Conservation (phyloP, 2,113 vertebrate genomes). For the Otocyon megalotis region DNA sequence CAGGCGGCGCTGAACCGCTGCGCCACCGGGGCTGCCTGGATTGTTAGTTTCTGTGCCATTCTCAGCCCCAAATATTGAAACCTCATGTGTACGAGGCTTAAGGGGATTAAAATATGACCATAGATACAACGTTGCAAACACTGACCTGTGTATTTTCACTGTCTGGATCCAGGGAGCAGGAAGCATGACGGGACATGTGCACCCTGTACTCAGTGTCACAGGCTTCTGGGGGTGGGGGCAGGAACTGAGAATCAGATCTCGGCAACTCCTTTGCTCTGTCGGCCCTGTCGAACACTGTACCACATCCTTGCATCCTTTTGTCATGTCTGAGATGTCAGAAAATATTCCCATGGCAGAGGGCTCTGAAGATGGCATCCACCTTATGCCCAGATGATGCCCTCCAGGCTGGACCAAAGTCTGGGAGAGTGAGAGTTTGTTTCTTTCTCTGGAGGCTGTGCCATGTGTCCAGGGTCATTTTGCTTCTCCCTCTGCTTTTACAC, state of each 20-base stretch:
- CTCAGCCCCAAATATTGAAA: background rate
- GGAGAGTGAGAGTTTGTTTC: background rate
- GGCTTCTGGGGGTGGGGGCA: background rate
- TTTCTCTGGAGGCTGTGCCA: background rate
- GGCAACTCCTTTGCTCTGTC: background rate
- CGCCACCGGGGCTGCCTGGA: background rate
- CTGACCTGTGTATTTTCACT: background rate
- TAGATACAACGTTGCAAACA: background rate
- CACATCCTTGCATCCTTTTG: background rate
- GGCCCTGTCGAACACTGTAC: background rate
- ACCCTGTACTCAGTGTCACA: background rate
- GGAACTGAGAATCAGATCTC: background rate
- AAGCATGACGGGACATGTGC: rapidly evolving
- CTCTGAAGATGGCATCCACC: background rate
- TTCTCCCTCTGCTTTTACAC: background rate
- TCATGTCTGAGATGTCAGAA: background rate
- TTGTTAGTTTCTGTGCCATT: background rate
- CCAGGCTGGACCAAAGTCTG: background rate
- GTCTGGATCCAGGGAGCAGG: background rate
- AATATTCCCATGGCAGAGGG: background rate
- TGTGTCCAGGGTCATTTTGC: background rate
- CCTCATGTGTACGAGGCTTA: background rate
- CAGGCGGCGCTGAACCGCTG: too few species aligned
- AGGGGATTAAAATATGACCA: background rate
- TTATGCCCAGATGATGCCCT: background rate